These are phyloP conservation scores for Dioctria rufipes DNA, from an alignment of 2,888 invertebrate species.

Conservation along the genomic window DNA sequence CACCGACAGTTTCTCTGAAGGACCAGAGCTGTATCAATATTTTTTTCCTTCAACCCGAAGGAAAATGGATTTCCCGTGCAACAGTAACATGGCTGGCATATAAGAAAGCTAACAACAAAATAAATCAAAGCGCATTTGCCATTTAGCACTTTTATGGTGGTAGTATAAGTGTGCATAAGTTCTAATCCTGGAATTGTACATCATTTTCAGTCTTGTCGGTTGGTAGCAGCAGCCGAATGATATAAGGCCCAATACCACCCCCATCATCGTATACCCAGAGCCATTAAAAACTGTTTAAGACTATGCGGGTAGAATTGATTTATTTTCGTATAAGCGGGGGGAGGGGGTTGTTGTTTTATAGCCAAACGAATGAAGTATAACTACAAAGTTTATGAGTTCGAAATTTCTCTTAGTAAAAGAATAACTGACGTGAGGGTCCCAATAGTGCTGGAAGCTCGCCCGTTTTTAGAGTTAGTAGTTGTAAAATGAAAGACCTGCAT, in stretches of 20 bases:
- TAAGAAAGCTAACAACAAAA: slow-evolving; percentile 23
- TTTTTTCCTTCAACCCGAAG: not conserved
- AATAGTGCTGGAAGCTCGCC: not conserved
- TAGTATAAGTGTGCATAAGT: slow-evolving; percentile 4
- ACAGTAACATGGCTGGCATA: slow-evolving; percentile 10
- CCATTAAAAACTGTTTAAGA: too few relatives aligned
- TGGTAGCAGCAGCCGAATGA: not conserved
- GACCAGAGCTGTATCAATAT: slow-evolving; percentile 32
- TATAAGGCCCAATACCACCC: not conserved
- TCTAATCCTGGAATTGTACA: slow-evolving; percentile 19
- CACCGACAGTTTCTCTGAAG: not conserved
- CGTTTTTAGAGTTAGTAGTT: not conserved
- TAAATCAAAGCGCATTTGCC: slow-evolving; percentile 27
- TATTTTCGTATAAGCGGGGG: not conserved
- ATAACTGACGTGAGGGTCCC: not conserved
- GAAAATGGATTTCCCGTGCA: slow-evolving; percentile 5
- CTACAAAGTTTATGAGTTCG: slow-evolving; percentile 16
- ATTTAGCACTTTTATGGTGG: slow-evolving; percentile 26
- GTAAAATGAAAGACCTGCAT: slow-evolving; percentile 11
- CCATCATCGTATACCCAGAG: not conserved
- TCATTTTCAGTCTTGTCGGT: not conserved
- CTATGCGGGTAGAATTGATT: not conserved
- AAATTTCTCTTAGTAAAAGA: slow-evolving; percentile 11
- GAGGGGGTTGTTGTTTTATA: not conserved
- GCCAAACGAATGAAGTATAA: not conserved